A percentile compares a stretch with the other conserved stretches of the same genome.
phyloP scores from a whole-genome alignment of 2,888 invertebrate species.

The Pristionchus entomophagus region DNA sequence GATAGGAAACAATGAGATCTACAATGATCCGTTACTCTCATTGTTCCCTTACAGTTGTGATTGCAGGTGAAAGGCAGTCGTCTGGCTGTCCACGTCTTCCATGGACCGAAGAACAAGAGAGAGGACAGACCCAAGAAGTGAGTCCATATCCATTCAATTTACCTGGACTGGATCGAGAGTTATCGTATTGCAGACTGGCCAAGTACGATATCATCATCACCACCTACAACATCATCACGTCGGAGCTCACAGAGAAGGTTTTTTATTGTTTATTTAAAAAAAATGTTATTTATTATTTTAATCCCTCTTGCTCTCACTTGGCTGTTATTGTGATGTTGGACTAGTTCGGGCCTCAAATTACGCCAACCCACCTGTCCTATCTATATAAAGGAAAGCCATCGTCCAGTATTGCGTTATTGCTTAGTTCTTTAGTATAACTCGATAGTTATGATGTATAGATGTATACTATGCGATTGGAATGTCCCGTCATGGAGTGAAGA shows the following conservation, averaged over 20 bases:
- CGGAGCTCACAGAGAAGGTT: conserved; percentile 75
- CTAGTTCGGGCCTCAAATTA: background rate
- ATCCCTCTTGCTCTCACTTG: background rate
- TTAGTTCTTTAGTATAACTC: background rate
- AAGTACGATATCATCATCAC: conserved; percentile 88
- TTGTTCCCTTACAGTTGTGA: no score
- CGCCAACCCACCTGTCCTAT: background rate
- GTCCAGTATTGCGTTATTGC: background rate
- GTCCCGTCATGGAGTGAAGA: no score
- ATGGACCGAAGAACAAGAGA: conserved; percentile 83
- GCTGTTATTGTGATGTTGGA: no score
- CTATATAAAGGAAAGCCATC: background rate
- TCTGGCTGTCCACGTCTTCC: conserved; percentile 84
- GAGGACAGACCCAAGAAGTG: conserved; percentile 43
- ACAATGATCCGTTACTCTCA: no score
- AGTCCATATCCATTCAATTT: background rate
- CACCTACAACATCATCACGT: conserved; percentile 85
- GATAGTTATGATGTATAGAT: no score
- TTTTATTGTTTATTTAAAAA: background rate
- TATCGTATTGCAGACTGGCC: conserved; percentile 56
- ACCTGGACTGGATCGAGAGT: no score
- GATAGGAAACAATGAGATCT: background rate
- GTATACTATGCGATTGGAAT: no score
- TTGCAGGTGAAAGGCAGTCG: conserved; percentile 78
- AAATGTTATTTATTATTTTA: background rate